Evolutionary conservation across 2,888 invertebrate species (phyloP).

Genomic region (Petrophora chlorosata): DNA sequence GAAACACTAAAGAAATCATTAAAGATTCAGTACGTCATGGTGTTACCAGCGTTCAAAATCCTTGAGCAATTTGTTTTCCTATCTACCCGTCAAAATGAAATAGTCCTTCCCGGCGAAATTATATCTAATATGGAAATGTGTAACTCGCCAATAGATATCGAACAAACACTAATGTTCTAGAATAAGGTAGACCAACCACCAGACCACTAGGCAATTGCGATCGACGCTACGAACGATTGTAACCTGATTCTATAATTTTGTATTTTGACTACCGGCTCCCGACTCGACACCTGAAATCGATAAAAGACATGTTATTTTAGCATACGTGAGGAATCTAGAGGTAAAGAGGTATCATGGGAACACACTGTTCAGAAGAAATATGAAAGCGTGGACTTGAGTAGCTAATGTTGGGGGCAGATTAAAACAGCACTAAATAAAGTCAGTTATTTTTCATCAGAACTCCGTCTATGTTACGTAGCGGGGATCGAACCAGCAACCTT

Average conservation of each 20-base stretch:
- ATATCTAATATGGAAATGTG: background rate
- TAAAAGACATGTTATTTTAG: background rate
- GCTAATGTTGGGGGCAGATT: too few species aligned
- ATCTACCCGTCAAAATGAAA: constrained; percentile 29
- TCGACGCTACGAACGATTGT: constrained; percentile 2
- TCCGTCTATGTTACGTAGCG: too few species aligned
- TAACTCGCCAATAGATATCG: too few species aligned
- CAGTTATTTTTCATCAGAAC: too few species aligned
- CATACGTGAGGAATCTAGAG: background rate
- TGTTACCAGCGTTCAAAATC: constrained; percentile 37
- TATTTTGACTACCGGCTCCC: constrained; percentile 30
- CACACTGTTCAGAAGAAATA: too few species aligned
- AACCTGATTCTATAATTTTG: constrained; percentile 5
- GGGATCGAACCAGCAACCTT: too few species aligned
- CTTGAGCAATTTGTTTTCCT: constrained; percentile 44
- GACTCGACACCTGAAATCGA: constrained; percentile 34
- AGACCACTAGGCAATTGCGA: background rate
- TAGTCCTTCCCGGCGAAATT: background rate
- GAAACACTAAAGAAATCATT: constrained; percentile 8
- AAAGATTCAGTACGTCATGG: constrained; percentile 26
- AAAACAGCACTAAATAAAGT: too few species aligned
- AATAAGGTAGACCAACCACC: background rate
- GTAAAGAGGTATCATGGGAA: too few species aligned
- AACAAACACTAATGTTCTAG: background rate
- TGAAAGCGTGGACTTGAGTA: too few species aligned